Evolutionary conservation across 2,888 invertebrate species (phyloP).

Genomic region (Agonopterix subpropinquella): DNA sequence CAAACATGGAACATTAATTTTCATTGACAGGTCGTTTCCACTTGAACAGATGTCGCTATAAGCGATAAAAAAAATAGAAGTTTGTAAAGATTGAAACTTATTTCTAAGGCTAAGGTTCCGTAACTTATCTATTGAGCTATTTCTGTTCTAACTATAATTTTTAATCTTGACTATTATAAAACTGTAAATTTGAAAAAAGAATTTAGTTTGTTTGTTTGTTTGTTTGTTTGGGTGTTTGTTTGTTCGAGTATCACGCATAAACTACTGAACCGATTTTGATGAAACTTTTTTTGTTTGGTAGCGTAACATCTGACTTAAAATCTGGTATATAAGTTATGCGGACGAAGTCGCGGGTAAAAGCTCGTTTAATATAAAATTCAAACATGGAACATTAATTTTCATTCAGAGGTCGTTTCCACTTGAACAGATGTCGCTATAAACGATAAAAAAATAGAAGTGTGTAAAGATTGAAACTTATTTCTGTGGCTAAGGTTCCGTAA

Average conservation of each 20-base stretch:
- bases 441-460: slow-evolving; percentile 7
- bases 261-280: no score
- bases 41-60: slow-evolving; percentile 26
- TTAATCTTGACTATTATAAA: no score
- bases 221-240: no score
- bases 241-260: no score
- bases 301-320: no score
- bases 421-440: slow-evolving; percentile 26
- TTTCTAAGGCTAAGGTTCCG: not conserved
- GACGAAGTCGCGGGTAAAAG: no score
- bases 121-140: not conserved
- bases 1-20: slow-evolving; percentile 4
- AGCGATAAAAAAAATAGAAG: slow-evolving; percentile 11
- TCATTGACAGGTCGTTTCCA: slow-evolving; percentile 19
- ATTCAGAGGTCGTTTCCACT: slow-evolving; percentile 20
- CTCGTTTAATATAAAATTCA: not conserved
- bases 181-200: no score
- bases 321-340: no score
- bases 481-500: not conserved
- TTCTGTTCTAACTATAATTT: no score
- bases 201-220: no score
- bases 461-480: not conserved
- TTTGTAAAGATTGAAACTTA: not conserved
- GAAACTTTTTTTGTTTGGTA: no score
- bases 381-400: slow-evolving; percentile 4